Base-by-base conservation (phyloP, 2,797 vertebrate species). In the Sebastes cheni region DNA sequence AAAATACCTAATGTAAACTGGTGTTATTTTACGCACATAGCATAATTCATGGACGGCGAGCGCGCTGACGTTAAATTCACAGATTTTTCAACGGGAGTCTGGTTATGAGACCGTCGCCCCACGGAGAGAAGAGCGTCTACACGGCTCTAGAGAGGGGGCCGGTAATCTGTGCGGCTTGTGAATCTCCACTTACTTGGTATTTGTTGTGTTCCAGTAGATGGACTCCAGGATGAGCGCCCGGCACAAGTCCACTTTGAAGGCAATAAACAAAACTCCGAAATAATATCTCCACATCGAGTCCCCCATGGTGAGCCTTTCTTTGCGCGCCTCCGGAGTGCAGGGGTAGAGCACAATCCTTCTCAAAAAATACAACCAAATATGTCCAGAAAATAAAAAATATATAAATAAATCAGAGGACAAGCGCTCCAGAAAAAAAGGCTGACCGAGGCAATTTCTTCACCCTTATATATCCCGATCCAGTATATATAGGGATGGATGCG, bases 171-270 rank as follows among this genome's bases (percentile, higher is more conserved):
- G 55, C 79, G 56, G 75, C 69, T 55, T 50, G 80, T 67, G 39
- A 42, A 42, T 70, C 36, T 54, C 23, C 76, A 94, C 97, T 98
- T 97, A 99, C 98, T 98, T 99, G 95, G 96, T 97, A 93, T 99
- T 99, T 85, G 98, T 99, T 82, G 98, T 98, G 97, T 99, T 99
- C 98, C 98, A 99, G 92, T 99, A 99, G 91, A 99, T 98, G 90
- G 98, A 98, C 86, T 99, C 98, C 93, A 99, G 95, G 91, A 99
- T 97, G 93, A 97, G 93, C 87, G 97, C 97, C 80, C 97, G 96
- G 92, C 97, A 97, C 91, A 97, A 90, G 83, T 97, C 96, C 96
- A 97, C 96, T 95, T 97, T 96, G 95, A 97, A 97, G 91, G 97
- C 96, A 92, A 98, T 95, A 95, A 98, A 95, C 94, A 96, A 93